These are phyloP conservation scores for Callipepla californica DNA, from an alignment of 2,113 vertebrate genomes.

Conservation along the genomic window DNA sequence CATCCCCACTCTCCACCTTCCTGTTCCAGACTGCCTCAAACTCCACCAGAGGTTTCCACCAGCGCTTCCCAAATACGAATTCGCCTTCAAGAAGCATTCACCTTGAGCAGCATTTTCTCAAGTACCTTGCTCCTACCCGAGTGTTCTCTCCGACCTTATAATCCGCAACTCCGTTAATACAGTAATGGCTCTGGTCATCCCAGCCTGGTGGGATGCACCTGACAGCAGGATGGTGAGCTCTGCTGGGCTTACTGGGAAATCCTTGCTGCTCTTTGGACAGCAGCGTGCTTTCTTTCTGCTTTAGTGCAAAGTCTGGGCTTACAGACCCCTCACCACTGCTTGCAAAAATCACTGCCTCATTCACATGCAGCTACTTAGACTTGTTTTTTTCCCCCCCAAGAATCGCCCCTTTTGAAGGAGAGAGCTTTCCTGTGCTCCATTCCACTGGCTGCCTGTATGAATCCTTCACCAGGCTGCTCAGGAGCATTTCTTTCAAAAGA, in stretches of 20 bases:
- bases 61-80: neutral
- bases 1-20: neutral
- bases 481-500: neutral
- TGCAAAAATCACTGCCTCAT: neutral
- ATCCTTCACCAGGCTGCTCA: neutral
- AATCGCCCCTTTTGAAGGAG: neutral
- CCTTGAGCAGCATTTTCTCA: neutral
- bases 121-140: neutral
- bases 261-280: neutral
- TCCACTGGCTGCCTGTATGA: neutral
- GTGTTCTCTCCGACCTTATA: neutral
- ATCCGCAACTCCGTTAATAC: constrained; percentile 43
- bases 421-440: neutral
- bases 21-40: neutral
- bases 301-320: neutral
- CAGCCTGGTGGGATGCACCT: neutral
- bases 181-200: constrained; percentile 8
- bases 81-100: constrained; percentile 10
- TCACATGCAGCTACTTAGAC: neutral
- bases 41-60: neutral
- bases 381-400: rapidly evolving
- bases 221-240: neutral
- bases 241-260: constrained; percentile 22
- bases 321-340: neutral
- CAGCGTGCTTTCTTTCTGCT: neutral